Base-by-base conservation (phyloP, 2,888 invertebrate genomes). In the Suillia variegata region DNA sequence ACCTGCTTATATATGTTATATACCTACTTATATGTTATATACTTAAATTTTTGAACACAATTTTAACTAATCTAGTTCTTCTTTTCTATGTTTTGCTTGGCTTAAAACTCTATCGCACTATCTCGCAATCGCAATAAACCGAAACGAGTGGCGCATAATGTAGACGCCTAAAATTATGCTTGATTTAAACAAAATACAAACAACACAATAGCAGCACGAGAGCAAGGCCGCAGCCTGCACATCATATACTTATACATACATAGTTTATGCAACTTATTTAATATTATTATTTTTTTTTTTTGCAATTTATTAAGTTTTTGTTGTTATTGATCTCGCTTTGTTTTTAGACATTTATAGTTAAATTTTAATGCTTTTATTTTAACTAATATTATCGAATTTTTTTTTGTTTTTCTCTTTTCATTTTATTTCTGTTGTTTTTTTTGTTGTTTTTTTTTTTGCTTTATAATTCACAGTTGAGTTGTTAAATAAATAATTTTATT, bases 51-150 rank as follows among this genome's bases (percentile, higher is more conserved):
- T 31, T 33, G 13, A 69, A 69, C 67, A 62, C 64, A 68, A 62
- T 71, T 76, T 75, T 72, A 65, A 77, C 78, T 78, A 78, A 78
- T 78, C 65, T 75, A 78, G 77, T 75, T 77, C 75, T 74, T 78
- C 67, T 78, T 73, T 78, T 78, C 74, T 76, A 67, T 77, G 78
- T 76, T 74, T 71, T 73, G 78, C 76, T 74, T 78, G 78, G 78
- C 78, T 77, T 78, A 55, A 74, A 67, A 73, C 24, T 66, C 71
- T 71, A 71, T 71, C 66, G 73, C 74, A 71, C 63, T 74, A 63
- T 73, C n/a, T n/a, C n/a, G n/a, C n/a, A n/a, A n/a, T n/a, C n/a
- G n/a, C n/a, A n/a, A n/a, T n/a, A 68, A 65, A 58, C 18, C 31
- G 18, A 15, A 26, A 26, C n/a, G n/a, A n/a, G 38, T n/a, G n/a